These are phyloP conservation scores for Gibbula magus DNA, from an alignment of 2,888 invertebrate species.

Conservation along the genomic window DNA sequence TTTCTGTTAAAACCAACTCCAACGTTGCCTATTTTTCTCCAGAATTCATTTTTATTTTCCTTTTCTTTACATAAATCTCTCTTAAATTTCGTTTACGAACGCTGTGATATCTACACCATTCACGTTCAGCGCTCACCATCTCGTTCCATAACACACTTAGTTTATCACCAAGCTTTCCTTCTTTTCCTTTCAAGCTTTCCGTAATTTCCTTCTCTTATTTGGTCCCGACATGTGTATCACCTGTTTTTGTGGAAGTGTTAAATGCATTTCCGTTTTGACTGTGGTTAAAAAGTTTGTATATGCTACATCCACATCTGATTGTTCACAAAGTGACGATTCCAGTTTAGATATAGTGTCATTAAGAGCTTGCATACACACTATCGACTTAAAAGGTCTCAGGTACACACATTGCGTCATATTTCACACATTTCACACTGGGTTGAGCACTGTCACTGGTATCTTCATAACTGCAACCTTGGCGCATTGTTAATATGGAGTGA, in stretches of 20 bases:
- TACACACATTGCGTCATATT: not conserved
- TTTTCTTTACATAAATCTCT: not conserved
- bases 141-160: not conserved
- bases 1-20: not conserved
- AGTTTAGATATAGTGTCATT: not conserved
- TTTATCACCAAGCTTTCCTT: not conserved
- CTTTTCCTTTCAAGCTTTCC: no score
- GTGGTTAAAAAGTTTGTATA: not conserved
- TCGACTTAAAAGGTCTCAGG: not conserved
- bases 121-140: not conserved
- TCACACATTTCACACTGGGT: not conserved
- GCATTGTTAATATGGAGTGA: not conserved
- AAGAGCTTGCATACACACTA: not conserved
- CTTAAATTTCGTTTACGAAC: not conserved
- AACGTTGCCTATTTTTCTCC: not conserved
- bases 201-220: not conserved
- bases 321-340: not conserved
- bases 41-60: not conserved
- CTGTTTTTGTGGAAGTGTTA: not conserved
- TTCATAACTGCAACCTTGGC: not conserved
- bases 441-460: not conserved
- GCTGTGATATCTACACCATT: not conserved
- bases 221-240: not conserved
- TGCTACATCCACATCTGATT: not conserved
- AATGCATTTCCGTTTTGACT: not conserved